Percentiles rank a stretch among this genome's conserved stretches.
Conservation (phyloP, 1,140 invertebrate genomes). For the Calycopis cecrops region DNA sequence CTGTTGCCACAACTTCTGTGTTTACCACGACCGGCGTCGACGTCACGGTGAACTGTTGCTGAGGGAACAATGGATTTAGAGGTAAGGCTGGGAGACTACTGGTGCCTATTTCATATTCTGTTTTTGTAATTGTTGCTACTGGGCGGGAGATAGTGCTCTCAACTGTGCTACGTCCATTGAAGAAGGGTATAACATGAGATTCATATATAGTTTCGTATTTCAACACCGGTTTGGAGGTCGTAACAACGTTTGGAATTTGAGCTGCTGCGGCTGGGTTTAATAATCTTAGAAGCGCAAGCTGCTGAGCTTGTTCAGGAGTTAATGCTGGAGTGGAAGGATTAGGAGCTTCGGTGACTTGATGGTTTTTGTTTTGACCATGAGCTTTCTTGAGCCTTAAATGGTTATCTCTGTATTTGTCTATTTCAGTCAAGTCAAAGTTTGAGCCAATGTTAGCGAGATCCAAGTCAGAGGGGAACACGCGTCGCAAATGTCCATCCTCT, state of each 20-base stretch:
- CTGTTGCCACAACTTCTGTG: conserved; percentile 86
- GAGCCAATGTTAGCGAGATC: conserved; percentile 81
- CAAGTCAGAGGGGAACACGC: conserved; percentile 78
- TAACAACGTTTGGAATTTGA: conserved; percentile 81
- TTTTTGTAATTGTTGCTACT: conserved; percentile 84
- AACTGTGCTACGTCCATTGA: conserved; percentile 83
- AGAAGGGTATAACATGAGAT: conserved; percentile 86
- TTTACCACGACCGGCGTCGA: conserved; percentile 88
- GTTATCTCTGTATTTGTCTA: conserved; percentile 78
- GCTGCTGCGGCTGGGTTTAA: conserved; percentile 81
- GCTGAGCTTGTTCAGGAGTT: conserved; percentile 84
- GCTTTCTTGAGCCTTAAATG: conserved; percentile 77
- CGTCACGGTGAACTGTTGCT: conserved; percentile 85
- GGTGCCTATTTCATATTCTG: conserved; percentile 84
- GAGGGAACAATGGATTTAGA: conserved; percentile 73
- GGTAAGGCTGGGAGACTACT: conserved; percentile 79
- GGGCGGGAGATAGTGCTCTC: conserved; percentile 86
- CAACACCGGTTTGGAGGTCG: conserved; percentile 84
- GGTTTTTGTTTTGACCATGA: conserved; percentile 71
- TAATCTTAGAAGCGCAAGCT: conserved; percentile 81
- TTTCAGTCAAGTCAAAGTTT: conserved; percentile 81
- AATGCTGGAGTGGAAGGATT: conserved; percentile 70
- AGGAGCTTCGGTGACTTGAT: conserved; percentile 69
- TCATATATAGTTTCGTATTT: conserved; percentile 87
- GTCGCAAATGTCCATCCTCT: conserved; percentile 78